phyloP scores from a whole-genome alignment of 2,113 vertebrate genomes.

The Xyliphius kryptos region DNA sequence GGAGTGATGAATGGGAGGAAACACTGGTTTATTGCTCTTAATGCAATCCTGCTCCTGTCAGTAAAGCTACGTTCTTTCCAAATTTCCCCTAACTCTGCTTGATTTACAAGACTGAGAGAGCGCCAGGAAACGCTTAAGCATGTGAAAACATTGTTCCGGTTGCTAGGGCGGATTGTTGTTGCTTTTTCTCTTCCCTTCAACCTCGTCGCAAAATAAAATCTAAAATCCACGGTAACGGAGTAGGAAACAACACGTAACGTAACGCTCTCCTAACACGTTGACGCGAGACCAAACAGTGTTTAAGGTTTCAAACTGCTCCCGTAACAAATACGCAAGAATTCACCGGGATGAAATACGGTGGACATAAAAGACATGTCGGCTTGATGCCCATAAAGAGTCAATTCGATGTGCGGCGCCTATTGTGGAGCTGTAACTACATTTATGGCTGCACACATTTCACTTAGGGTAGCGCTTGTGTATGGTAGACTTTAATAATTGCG shows the following conservation, averaged over 20 bases:
- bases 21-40: constrained; percentile 47
- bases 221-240: not conserved
- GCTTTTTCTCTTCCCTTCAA: not conserved
- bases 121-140: constrained; percentile 26
- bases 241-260: too few species aligned
- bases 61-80: constrained; percentile 46
- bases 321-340: constrained; percentile 1
- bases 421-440: constrained; percentile 11
- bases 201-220: too few species aligned
- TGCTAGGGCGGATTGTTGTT: constrained; percentile 27
- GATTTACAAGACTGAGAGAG: too few species aligned
- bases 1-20: constrained; percentile 29
- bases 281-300: not conserved
- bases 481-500: not conserved
- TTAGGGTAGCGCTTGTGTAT: not conserved
- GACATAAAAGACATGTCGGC: constrained; percentile 7
- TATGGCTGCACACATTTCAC: constrained; percentile 4
- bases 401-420: not conserved
- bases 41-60: constrained; percentile 45
- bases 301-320: constrained; percentile 7
- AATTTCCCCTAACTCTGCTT: constrained; percentile 46
- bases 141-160: constrained; percentile 32
- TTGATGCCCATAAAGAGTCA: constrained; percentile 1
- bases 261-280: not conserved
- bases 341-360: not conserved